Percentiles rank a stretch among this genome's conserved stretches.
These are phyloP conservation scores for Salminus brasiliensis DNA, from an alignment of 2,113 vertebrate genomes.

Conservation along the genomic window DNA sequence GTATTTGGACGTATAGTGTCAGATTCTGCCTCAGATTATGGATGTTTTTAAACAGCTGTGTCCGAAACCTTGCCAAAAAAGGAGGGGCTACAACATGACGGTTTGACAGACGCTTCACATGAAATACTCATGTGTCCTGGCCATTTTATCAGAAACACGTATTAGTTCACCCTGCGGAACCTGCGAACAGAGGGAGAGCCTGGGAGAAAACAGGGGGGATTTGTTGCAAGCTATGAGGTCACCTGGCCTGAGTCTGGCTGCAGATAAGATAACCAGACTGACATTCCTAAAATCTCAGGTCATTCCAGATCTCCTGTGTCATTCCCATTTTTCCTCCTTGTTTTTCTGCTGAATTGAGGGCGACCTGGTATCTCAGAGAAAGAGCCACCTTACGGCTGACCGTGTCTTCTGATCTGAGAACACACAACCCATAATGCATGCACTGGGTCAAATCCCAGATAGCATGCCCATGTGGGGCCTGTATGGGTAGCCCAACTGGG, in stretches of 20 bases:
- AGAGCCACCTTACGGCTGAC: neutral
- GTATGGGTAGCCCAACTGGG: no score
- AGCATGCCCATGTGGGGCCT: no score
- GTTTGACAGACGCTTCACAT: no score
- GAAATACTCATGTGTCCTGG: no score
- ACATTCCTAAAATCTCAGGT: conserved; percentile 24
- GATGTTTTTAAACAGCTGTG: no score
- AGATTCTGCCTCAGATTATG: no score
- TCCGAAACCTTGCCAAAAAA: no score
- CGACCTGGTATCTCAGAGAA: neutral
- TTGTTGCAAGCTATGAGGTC: conserved; percentile 22
- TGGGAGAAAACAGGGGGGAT: neutral
- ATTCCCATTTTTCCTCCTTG: neutral
- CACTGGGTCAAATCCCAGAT: no score
- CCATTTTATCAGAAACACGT: no score
- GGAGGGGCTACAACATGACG: no score
- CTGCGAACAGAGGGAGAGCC: conserved; percentile 8
- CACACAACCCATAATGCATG: neutral
- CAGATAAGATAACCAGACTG: conserved; percentile 61
- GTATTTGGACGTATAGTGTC: no score
- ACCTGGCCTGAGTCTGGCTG: conserved; percentile 36
- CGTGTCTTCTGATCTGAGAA: neutral
- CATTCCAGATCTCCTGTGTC: conserved; percentile 22
- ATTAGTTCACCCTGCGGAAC: no score
- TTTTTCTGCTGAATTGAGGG: conserved; percentile 59